Percentiles rank a stretch among this genome's conserved stretches.
These are phyloP conservation scores for Spea hammondii DNA, from an alignment of 2,797 vertebrate species.

Conservation along the genomic window DNA sequence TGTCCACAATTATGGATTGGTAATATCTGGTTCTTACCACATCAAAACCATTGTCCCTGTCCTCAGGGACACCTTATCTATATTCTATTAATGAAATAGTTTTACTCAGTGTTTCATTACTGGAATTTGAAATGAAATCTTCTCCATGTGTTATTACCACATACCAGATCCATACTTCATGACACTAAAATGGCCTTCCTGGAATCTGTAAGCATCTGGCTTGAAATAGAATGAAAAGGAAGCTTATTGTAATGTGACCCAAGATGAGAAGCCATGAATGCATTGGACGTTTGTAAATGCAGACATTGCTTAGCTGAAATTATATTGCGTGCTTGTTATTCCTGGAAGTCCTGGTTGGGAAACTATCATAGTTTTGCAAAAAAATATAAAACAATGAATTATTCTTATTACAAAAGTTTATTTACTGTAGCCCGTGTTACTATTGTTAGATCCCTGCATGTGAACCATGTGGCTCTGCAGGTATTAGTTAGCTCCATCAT, in stretches of 20 bases:
- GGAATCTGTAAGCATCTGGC: conserved; percentile 25
- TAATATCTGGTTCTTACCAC: background rate
- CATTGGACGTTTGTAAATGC: conserved; percentile 28
- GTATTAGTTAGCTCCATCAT: no score
- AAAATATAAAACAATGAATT: no score
- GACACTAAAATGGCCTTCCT: conserved; percentile 18
- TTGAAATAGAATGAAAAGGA: conserved; percentile 32
- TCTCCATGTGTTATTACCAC: background rate
- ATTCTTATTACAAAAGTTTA: no score
- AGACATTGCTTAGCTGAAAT: background rate
- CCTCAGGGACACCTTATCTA: background rate
- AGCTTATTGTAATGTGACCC: background rate
- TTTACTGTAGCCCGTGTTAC: no score
- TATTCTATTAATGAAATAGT: background rate
- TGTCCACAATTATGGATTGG: background rate
- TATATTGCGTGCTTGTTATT: background rate
- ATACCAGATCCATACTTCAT: conserved; percentile 23
- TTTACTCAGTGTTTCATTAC: background rate
- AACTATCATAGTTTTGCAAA: no score
- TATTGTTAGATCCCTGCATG: no score
- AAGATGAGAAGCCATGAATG: conserved; percentile 10
- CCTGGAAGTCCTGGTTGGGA: background rate
- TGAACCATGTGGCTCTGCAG: no score
- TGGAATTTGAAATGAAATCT: conserved; percentile 10
- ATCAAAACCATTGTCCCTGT: background rate